Percentiles rank a stretch among this genome's conserved stretches.
Conservation (phyloP, 2,113 vertebrate species). For the Pithys albifrons region DNA sequence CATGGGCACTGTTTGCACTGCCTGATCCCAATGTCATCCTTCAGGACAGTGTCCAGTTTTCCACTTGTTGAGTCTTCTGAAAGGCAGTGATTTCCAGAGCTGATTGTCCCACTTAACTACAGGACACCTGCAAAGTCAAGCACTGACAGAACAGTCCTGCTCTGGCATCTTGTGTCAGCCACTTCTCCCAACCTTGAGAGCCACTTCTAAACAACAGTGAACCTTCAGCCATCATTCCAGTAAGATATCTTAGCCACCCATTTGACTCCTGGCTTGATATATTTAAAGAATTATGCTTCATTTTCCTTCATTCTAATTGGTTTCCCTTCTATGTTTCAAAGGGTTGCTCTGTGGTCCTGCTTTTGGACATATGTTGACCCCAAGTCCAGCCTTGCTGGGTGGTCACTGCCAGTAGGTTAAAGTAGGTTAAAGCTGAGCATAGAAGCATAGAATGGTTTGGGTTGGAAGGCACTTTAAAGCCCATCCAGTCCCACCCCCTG, state of each 20-base stretch:
- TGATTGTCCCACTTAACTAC: not conserved
- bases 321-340: not conserved
- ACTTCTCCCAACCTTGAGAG: not conserved
- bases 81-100: not conserved
- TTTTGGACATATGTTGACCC: not conserved
- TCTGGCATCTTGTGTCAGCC: not conserved
- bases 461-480: not conserved
- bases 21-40: not conserved
- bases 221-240: not conserved
- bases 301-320: not conserved
- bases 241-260: not conserved
- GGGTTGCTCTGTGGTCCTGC: not conserved
- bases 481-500: not conserved
- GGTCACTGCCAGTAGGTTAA: not conserved
- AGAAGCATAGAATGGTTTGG: not conserved
- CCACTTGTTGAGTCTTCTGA: not conserved
- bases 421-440: not conserved
- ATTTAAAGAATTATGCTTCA: not conserved
- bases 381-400: not conserved
- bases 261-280: not conserved
- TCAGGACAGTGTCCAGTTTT: not conserved
- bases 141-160: not conserved
- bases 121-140: not conserved
- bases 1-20: not conserved
- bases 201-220: not conserved